Evolutionary conservation across 2,113 vertebrate species (phyloP), one percentile per base, ranked within the genome.

Genomic region (Pseudorectes ferrugineus): DNA sequence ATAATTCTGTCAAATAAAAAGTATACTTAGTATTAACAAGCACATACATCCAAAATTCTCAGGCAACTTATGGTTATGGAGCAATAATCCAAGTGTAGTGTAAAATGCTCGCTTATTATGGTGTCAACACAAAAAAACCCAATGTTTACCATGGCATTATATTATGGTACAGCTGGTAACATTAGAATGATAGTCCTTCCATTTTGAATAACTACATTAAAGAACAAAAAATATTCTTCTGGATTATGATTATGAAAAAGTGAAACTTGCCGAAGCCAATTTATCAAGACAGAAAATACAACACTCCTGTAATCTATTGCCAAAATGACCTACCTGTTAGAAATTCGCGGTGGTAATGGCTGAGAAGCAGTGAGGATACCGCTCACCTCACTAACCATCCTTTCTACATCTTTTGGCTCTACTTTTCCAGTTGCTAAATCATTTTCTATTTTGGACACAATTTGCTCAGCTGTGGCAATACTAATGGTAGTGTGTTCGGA

Each of bases 1-100:
- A 99, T 98, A 93, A 99, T 95, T 96, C 99, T 99, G 94, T 92
- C 66, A 95, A 92, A 89, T 85, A 92, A 86, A 91, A 89, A 42
- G 88, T n/a, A 71, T 14, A 80, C 2, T 36, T 73, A 82, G 14
- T 45, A 75, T 92, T 80, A 85, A 8, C 61, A 87, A 85, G 9
- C n/a, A 71, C 25, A 70, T 54, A 73, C 22, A 79, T 12, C 4
- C 51, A 46, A 51, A 76, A 75, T 73, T 73, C 40, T 93, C 18
- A 77, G 42, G 35, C 31, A 89, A 80, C 14, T 29, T 88, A 51
- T 33, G 6, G 46, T 82, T 92, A 73, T 29, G 28, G 25, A 74
- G 33, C 51, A 82, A 33, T 61, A 95, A 46, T 33, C 17, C 1
- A n/a, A 93, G 8, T 1, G 2, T 3, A 77, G 11, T 36, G 40